Evolutionary conservation across 2,113 vertebrate species (phyloP).

Genomic region (Archilochus colubris): DNA sequence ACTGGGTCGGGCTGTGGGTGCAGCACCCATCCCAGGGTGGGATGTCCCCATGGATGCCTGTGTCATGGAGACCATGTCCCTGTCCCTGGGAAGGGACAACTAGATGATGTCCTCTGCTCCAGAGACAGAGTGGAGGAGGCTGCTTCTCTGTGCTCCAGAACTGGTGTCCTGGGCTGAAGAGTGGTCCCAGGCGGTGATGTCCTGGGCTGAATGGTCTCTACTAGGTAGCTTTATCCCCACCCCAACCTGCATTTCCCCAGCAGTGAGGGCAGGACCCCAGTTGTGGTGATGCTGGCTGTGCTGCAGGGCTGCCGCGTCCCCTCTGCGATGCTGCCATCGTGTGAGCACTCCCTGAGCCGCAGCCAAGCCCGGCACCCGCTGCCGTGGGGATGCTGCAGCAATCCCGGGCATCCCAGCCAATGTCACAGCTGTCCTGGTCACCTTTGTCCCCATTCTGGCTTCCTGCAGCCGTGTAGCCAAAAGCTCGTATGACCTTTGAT

Average conservation of each 20-base stretch:
- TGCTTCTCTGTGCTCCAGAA: background rate
- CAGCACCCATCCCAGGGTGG: too few relatives aligned
- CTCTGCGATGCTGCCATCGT: slow-evolving; percentile 53
- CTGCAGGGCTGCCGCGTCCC: background rate
- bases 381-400: background rate
- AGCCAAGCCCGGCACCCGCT: background rate
- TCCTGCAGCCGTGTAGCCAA: fast-evolving
- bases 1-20: background rate
- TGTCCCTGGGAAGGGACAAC: background rate
- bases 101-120: fast-evolving
- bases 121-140: background rate
- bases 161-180: too few relatives aligned
- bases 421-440: too few relatives aligned
- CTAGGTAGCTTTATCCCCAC: background rate
- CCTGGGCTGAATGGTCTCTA: background rate
- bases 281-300: too few relatives aligned
- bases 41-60: background rate
- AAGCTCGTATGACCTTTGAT: fast-evolving
- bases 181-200: background rate
- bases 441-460: background rate
- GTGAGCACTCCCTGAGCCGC: background rate
- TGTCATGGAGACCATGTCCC: fast-evolving
- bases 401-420: too few relatives aligned
- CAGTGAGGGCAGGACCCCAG: background rate
- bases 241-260: fast-evolving